Evolutionary conservation across 2,113 vertebrate species (phyloP).

Genomic region (Leuciscus idus): DNA sequence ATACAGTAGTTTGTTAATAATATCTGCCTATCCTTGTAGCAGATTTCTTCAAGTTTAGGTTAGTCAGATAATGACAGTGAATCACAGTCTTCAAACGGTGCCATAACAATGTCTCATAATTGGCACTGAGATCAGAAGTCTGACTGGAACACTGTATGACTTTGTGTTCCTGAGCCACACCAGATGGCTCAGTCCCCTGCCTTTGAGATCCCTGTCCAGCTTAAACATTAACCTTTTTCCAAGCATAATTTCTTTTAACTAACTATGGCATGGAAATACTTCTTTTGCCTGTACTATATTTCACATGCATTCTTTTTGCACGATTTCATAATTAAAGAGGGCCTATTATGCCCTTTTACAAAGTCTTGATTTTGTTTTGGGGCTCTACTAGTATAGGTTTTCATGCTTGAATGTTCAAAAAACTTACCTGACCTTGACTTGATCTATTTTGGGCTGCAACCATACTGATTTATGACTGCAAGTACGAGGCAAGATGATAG

Average conservation of each 20-base stretch:
- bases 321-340: no score
- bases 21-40: neutral
- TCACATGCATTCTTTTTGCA: neutral
- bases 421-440: neutral
- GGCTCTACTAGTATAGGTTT: no score
- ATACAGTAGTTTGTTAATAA: neutral
- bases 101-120: neutral
- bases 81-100: slow-evolving; percentile 4
- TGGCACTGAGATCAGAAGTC: slow-evolving; percentile 18
- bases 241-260: neutral
- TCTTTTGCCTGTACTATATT: neutral
- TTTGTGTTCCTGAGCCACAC: neutral
- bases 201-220: neutral
- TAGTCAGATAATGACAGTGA: neutral
- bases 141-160: neutral
- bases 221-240: neutral
- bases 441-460: neutral
- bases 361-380: no score
- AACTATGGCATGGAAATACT: neutral
- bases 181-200: neutral
- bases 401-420: neutral
- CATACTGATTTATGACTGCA: neutral
- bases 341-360: no score
- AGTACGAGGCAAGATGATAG: neutral
- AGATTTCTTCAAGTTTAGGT: neutral